Conservation (phyloP, 2,113 vertebrate genomes). For the Cyrtonyx montezumae region DNA sequence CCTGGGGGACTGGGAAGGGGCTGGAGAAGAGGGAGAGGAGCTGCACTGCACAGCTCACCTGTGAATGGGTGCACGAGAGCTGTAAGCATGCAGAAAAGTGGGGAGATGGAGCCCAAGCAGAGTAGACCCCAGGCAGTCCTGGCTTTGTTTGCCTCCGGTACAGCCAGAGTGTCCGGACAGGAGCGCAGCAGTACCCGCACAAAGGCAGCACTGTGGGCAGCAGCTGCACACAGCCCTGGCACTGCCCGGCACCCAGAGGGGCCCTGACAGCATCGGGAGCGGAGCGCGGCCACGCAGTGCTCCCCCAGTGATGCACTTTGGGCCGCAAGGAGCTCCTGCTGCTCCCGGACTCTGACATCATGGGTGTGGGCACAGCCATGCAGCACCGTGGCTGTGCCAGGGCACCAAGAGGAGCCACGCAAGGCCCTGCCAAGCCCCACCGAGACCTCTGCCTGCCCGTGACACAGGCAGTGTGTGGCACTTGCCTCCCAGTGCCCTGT, state of each 20-base stretch:
- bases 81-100: background rate
- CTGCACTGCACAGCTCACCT: accelerated
- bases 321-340: background rate
- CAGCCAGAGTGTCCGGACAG: background rate
- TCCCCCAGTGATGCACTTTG: background rate
- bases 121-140: background rate
- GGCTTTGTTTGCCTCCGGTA: background rate
- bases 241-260: background rate
- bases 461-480: background rate
- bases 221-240: background rate
- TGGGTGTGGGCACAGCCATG: background rate
- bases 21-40: accelerated
- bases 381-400: background rate
- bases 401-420: background rate
- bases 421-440: background rate
- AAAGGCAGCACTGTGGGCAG: constrained; percentile 8
- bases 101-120: background rate
- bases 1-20: accelerated
- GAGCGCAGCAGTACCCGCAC: background rate
- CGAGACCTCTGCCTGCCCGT: background rate
- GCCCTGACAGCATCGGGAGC: background rate
- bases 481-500: background rate
- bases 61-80: accelerated
- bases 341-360: background rate
- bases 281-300: background rate